Evolutionary conservation across 2,888 invertebrate species (phyloP).

Genomic region (Pammene fasciana): DNA sequence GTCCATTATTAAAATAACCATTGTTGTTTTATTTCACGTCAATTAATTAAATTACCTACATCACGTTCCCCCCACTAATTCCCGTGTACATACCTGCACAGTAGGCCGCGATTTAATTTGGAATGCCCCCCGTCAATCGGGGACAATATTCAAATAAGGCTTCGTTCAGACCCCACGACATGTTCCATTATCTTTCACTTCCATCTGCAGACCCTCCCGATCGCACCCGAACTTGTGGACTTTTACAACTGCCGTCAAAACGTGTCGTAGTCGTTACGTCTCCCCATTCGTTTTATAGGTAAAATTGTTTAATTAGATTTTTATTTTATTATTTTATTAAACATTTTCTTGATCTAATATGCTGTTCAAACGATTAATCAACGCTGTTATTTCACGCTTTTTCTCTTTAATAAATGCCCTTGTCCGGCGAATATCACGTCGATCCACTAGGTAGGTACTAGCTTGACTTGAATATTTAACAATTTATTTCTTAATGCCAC

Average conservation of each 20-base stretch:
- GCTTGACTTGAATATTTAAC: no score
- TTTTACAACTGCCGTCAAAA: slow-evolving; percentile 19
- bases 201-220: slow-evolving; percentile 70
- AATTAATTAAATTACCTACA: slow-evolving; percentile 32
- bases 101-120: slow-evolving; percentile 75
- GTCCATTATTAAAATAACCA: neutral
- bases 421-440: no score
- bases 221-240: slow-evolving; percentile 41
- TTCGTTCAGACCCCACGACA: slow-evolving; percentile 79
- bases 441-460: no score
- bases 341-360: no score
- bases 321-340: no score
- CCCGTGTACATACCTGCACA: slow-evolving; percentile 60
- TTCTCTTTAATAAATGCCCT: no score
- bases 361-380: no score
- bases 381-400: no score
- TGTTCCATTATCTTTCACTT: slow-evolving; percentile 76
- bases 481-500: no score
- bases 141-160: slow-evolving; percentile 82
- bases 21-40: slow-evolving; percentile 20
- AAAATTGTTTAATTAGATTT: no score
- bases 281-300: neutral
- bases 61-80: slow-evolving; percentile 31
- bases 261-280: slow-evolving; percentile 18
- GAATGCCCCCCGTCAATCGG: slow-evolving; percentile 73